Evolutionary conservation across 2,888 invertebrate species (phyloP), one percentile per base, ranked within the genome.

Genomic region (Abscondita cerata): DNA sequence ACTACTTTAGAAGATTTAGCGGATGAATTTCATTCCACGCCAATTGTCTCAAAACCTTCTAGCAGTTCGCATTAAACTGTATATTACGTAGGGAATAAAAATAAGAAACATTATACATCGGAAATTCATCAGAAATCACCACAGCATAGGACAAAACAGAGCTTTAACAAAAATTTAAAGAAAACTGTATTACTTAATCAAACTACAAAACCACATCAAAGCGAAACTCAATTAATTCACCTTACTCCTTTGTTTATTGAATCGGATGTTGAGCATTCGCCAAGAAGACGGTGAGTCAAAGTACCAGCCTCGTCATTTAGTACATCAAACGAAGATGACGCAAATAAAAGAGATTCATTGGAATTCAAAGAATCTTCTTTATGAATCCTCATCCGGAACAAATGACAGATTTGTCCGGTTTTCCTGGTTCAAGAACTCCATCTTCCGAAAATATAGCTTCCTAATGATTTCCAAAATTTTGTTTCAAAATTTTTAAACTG

Each of bases 361-460:
- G 93, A 90, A 69, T 81, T 86, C 75, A 89, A 93, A 74, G 93
- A 95, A 76, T 92, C 92, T n/a, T n/a, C n/a, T 72, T 82, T 94
- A 70, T 94, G 94, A 3, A 94, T 95, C 72, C 82, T 95, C 65
- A 93, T 8, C 93, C 94, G 0, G 93, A 93, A 81, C 93, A 94
- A 80, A 93, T 95, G 92, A 90, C 86, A 70, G 87, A 87, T 73
- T 85, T 85, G 73, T 83, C 86, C 67, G 68, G 59, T 41, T 72
- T 74, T 56, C 62, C 70, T n/a, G n/a, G n/a, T n/a, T n/a, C n/a
- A 9, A 64, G 65, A 12, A 70, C 71, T 5, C 85, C 85, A 62
- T 84, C 84, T 64, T 84, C 85, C 48, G 85, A 85, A 79, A 76
- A 76, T 59, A 61, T 64, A 11, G 55, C 48, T 60, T 15, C 51